Evolutionary conservation across 2,113 vertebrate species (phyloP).

Genomic region (Ptychochromis oligacanthus): DNA sequence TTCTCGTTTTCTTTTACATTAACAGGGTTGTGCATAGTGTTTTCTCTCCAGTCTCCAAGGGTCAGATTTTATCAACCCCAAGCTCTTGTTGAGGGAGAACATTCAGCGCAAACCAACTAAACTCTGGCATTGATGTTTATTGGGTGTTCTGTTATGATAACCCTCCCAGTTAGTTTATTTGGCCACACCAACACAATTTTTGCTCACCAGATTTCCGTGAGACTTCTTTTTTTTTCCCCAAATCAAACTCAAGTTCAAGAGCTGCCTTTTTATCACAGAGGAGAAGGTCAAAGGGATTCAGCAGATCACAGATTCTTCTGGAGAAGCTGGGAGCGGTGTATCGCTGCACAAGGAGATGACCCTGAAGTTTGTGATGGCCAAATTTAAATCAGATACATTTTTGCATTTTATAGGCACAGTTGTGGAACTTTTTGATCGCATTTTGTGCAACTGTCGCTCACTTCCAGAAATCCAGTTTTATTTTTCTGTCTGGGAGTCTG

Average conservation of each 20-base stretch:
- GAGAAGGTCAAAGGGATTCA: not conserved
- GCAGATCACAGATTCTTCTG: not conserved
- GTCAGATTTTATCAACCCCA: not conserved
- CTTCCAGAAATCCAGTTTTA: not conserved
- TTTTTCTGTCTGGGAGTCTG: not conserved
- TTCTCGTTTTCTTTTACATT: not conserved
- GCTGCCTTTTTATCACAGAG: too few species aligned
- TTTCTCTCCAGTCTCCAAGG: not conserved
- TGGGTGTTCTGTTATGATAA: too few species aligned
- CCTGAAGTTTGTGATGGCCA: not conserved
- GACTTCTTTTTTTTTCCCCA: too few species aligned
- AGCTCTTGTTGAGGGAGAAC: not conserved
- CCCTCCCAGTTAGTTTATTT: too few species aligned
- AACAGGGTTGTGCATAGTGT: rapidly evolving
- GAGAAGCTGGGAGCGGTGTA: not conserved
- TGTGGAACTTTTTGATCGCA: not conserved
- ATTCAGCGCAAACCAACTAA: not conserved
- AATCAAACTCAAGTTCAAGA: too few species aligned
- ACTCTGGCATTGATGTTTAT: too few species aligned
- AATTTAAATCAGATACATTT: rapidly evolving
- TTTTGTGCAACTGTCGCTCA: rapidly evolving
- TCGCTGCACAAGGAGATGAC: not conserved
- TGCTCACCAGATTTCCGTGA: too few species aligned
- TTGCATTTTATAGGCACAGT: not conserved
- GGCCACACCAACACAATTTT: too few species aligned